Evolutionary conservation across 2,113 vertebrate species (phyloP).

Genomic region (Podarcis muralis): DNA sequence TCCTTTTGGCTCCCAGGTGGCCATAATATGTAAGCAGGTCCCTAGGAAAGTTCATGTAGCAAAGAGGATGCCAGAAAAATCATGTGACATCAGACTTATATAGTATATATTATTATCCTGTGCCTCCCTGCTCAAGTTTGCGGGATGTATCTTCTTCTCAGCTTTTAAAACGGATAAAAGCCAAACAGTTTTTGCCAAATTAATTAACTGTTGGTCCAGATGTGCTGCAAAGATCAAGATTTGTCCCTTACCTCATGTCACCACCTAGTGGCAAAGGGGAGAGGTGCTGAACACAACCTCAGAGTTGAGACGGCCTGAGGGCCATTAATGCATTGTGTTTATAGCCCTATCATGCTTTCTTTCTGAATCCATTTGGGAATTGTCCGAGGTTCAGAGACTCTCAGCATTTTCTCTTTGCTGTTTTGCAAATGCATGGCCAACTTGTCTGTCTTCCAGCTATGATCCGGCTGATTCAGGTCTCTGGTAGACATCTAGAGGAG

Average conservation of each 20-base stretch:
- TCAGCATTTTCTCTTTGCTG: background rate
- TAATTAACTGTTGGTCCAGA: background rate
- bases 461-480: background rate
- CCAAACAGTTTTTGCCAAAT: background rate
- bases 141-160: background rate
- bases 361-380: background rate
- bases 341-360: background rate
- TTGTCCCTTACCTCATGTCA: slow-evolving; percentile 1
- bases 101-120: background rate
- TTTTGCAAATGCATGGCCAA: background rate
- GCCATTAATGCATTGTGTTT: background rate
- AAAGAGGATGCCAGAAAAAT: background rate
- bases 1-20: background rate
- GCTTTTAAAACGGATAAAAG: background rate
- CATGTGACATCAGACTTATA: background rate
- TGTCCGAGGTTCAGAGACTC: background rate
- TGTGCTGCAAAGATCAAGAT: too few species aligned
- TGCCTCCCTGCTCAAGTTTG: background rate
- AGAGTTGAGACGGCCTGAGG: background rate
- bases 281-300: fast-evolving
- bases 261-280: background rate
- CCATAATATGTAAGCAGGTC: background rate
- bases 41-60: background rate
- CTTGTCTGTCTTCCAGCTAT: background rate
- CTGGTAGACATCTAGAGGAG: background rate